Evolutionary conservation across 2,113 vertebrate genomes (phyloP).

Genomic region (Crypturellus undulatus): DNA sequence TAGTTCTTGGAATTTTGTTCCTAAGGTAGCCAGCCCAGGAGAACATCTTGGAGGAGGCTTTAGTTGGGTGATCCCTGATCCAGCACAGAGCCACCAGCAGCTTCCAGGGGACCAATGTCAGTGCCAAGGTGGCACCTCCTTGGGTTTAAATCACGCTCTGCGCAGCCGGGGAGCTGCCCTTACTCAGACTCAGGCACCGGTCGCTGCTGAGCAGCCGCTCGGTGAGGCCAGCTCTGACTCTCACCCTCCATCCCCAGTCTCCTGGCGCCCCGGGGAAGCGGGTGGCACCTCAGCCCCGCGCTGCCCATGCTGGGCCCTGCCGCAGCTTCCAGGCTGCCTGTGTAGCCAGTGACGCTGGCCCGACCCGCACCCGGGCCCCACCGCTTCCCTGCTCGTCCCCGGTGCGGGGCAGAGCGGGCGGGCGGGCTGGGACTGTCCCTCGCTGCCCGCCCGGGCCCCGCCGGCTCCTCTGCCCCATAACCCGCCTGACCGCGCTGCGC

Average conservation of each 20-base stretch:
- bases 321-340: background rate
- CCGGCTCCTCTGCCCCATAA: rapidly evolving
- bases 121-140: background rate
- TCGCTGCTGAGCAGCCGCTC: background rate
- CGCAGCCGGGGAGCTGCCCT: background rate
- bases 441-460: rapidly evolving
- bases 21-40: background rate
- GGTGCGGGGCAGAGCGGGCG: rapidly evolving
- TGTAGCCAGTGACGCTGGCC: background rate
- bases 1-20: background rate
- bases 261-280: background rate
- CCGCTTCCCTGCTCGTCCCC: background rate
- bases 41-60: background rate
- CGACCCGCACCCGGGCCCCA: rapidly evolving
- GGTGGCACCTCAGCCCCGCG: rapidly evolving
- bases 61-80: background rate
- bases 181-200: background rate
- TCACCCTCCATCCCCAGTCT: background rate
- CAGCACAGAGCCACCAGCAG: background rate
- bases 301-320: background rate
- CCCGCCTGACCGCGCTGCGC: rapidly evolving
- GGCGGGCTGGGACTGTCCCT: rapidly evolving
- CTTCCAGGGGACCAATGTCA: background rate
- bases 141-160: background rate
- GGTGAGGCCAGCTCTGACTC: rapidly evolving